phyloP scores from a whole-genome alignment of 2,888 invertebrate species.

The Meteorus cinctellus region DNA sequence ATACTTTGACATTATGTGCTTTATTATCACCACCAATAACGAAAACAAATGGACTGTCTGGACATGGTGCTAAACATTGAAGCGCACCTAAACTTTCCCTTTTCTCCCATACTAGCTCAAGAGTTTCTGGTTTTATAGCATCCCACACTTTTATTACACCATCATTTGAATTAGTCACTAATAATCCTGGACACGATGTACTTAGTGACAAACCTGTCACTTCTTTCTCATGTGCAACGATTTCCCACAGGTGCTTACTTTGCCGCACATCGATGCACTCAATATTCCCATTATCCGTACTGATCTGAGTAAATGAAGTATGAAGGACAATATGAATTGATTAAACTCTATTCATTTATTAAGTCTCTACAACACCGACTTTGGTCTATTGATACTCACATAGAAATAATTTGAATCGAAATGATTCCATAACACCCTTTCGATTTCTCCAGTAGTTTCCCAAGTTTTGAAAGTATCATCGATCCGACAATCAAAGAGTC shows the following conservation, averaged over 20 bases:
- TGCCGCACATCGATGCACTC: constrained; percentile 76
- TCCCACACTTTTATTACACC: constrained; percentile 93
- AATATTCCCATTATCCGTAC: constrained; percentile 76
- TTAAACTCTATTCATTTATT: background rate
- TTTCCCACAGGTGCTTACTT: constrained; percentile 78
- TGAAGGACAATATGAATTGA: constrained; percentile 18
- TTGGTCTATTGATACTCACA: constrained; percentile 73
- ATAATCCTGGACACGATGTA: constrained; percentile 81
- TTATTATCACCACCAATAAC: constrained; percentile 91
- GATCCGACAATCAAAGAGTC: constrained; percentile 87
- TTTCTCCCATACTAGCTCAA: constrained; percentile 62
- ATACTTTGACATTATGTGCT: constrained; percentile 82
- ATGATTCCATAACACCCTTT: constrained; percentile 89
- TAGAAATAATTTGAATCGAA: constrained; percentile 86
- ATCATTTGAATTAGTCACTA: constrained; percentile 87
- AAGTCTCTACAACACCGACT: background rate
- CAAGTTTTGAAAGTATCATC: constrained; percentile 79
- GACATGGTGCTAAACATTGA: constrained; percentile 83
- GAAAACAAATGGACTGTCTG: constrained; percentile 87
- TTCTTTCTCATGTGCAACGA: constrained; percentile 88
- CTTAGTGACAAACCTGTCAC: constrained; percentile 88
- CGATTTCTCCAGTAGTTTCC: constrained; percentile 87
- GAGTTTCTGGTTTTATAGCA: constrained; percentile 61
- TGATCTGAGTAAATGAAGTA: constrained; percentile 67
- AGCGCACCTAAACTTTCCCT: constrained; percentile 73